Conservation (phyloP, 2,888 invertebrate species). For the Lysandra bellargus region DNA sequence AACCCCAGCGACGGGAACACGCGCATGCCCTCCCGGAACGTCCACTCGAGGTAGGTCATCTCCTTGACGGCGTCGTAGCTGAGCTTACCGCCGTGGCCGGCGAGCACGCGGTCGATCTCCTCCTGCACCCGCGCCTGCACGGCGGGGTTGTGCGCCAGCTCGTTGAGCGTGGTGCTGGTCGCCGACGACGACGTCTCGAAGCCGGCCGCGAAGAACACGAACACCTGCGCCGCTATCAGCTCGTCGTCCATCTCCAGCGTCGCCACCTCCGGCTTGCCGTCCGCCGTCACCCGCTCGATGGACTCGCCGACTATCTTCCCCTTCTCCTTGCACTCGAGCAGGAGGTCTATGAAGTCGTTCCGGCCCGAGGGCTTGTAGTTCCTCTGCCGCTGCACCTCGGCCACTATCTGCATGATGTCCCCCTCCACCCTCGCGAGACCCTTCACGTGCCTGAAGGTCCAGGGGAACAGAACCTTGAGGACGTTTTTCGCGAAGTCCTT, state of each 20-base stretch:
- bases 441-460: constrained; percentile 49
- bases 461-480: constrained; percentile 54
- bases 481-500: constrained; percentile 45
- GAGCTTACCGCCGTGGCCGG: constrained; percentile 49
- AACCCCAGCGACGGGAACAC: constrained; percentile 63
- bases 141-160: constrained; percentile 57
- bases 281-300: constrained; percentile 40
- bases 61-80: constrained; percentile 61
- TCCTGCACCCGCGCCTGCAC: constrained; percentile 55
- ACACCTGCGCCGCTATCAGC: constrained; percentile 45
- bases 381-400: constrained; percentile 53
- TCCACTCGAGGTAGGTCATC: constrained; percentile 61
- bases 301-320: constrained; percentile 46
- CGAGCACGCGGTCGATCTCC: constrained; percentile 55
- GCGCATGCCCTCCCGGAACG: constrained; percentile 59
- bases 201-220: constrained; percentile 69
- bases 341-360: constrained; percentile 46
- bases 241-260: constrained; percentile 41
- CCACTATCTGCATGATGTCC: constrained; percentile 50
- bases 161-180: constrained; percentile 60
- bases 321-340: constrained; percentile 44
- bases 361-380: constrained; percentile 55
- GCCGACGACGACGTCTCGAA: constrained; percentile 74
- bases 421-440: constrained; percentile 53
- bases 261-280: constrained; percentile 40